Conservation (phyloP, 2,888 invertebrate genomes). For the Caenorhabditis sulstoni region DNA sequence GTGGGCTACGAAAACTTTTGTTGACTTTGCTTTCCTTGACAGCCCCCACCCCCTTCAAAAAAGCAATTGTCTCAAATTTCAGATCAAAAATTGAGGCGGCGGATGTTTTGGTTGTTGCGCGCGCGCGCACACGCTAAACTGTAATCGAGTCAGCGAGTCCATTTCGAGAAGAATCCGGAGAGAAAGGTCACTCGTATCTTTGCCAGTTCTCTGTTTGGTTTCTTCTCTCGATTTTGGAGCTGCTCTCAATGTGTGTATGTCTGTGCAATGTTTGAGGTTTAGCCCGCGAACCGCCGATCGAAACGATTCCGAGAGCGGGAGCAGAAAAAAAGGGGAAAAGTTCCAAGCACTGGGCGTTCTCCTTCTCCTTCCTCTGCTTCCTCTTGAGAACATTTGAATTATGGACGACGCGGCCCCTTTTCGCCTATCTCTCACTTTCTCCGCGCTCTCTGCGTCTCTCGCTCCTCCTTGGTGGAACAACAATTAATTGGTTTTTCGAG, state of each 20-base stretch:
- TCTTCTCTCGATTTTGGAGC: constrained; percentile 32
- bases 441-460: constrained; percentile 14
- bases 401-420: constrained; percentile 30
- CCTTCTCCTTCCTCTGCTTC: constrained; percentile 23
- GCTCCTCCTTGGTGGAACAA: constrained; percentile 33
- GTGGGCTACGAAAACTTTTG: constrained; percentile 40
- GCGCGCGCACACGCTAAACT: constrained; percentile 2
- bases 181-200: constrained; percentile 19
- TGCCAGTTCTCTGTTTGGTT: not conserved
- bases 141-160: constrained; percentile 16
- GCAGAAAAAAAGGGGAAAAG: not conserved
- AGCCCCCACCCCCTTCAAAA: constrained; percentile 12
- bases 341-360: constrained; percentile 9
- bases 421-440: constrained; percentile 26
- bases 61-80: constrained; percentile 58
- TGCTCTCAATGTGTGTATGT: constrained; percentile 42
- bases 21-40: constrained; percentile 53
- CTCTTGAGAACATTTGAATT: constrained; percentile 49
- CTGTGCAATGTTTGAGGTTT: constrained; percentile 53
- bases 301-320: constrained; percentile 32
- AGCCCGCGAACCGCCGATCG: constrained; percentile 26
- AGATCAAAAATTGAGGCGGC: constrained; percentile 45
- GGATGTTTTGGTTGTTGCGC: constrained; percentile 4
- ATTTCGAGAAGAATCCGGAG: not conserved
- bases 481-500: constrained; percentile 60